Conservation (phyloP, 1,140 invertebrate species). For the Anagrus nilaparvatae region DNA sequence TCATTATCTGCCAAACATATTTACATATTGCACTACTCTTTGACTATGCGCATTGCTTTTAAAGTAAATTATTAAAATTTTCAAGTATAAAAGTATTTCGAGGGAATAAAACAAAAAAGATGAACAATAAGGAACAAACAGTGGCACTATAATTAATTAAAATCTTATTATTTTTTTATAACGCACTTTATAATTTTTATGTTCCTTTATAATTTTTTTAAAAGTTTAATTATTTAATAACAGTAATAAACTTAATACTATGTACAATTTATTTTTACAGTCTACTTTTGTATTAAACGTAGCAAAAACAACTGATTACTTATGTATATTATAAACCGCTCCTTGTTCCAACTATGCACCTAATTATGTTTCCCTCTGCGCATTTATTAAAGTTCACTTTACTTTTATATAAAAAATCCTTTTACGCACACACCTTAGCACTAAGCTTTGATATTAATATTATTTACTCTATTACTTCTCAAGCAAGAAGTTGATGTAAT, state of each 20-base stretch:
- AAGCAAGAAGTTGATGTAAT: not conserved
- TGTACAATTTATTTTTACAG: too few species aligned
- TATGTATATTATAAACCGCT: slow-evolving; percentile 3
- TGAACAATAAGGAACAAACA: slow-evolving; percentile 9
- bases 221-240: not conserved
- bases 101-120: slow-evolving; percentile 10
- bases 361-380: too few species aligned
- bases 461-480: not conserved
- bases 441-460: slow-evolving; percentile 1
- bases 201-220: not conserved
- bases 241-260: too few species aligned
- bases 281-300: not conserved
- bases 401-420: too few species aligned
- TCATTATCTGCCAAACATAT: slow-evolving; percentile 25
- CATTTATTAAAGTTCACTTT: too few species aligned
- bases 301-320: not conserved
- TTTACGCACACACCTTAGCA: too few species aligned
- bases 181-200: not conserved
- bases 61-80: slow-evolving; percentile 15
- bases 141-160: not conserved
- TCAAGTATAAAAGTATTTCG: slow-evolving; percentile 11
- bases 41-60: slow-evolving; percentile 29
- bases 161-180: not conserved
- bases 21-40: slow-evolving; percentile 32
- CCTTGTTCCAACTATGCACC: too few species aligned